phyloP scores from a whole-genome alignment of 1,140 invertebrate genomes.

The Brachionus manjavacas region DNA sequence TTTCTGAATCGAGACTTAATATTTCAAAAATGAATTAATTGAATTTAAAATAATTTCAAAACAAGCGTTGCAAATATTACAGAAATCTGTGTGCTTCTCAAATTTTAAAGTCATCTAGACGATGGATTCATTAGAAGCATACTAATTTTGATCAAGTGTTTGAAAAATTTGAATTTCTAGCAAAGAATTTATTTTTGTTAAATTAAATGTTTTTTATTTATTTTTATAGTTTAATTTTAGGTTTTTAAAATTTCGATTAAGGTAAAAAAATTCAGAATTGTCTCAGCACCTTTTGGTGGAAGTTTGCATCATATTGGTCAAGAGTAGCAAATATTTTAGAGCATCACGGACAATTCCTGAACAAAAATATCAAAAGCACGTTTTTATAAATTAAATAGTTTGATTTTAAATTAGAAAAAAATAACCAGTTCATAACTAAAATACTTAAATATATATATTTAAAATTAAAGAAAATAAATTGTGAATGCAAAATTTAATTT shows the following conservation, averaged over 20 bases:
- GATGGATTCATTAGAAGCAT: neutral
- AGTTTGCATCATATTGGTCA: constrained; percentile 28
- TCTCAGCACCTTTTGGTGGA: constrained; percentile 30
- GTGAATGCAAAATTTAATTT: too few species aligned
- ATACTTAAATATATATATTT: too few species aligned
- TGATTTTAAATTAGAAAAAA: too few species aligned
- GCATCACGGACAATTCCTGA: neutral
- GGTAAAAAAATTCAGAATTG: neutral
- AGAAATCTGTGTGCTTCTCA: neutral
- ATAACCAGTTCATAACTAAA: too few species aligned
- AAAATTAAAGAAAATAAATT: too few species aligned
- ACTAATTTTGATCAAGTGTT: neutral
- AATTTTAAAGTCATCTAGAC: neutral
- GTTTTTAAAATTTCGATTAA: too few species aligned
- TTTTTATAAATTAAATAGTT: neutral
- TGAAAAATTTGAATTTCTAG: neutral
- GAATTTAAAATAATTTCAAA: neutral
- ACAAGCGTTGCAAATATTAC: neutral
- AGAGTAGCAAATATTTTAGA: constrained; percentile 25
- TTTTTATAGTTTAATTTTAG: neutral
- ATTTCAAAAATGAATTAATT: neutral
- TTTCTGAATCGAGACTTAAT: neutral
- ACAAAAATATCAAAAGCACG: neutral
- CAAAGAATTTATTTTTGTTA: neutral
- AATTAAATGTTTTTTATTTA: neutral